Evolutionary conservation across 2,797 vertebrate species (phyloP).

Genomic region (Stomatorhinus walkeri): DNA sequence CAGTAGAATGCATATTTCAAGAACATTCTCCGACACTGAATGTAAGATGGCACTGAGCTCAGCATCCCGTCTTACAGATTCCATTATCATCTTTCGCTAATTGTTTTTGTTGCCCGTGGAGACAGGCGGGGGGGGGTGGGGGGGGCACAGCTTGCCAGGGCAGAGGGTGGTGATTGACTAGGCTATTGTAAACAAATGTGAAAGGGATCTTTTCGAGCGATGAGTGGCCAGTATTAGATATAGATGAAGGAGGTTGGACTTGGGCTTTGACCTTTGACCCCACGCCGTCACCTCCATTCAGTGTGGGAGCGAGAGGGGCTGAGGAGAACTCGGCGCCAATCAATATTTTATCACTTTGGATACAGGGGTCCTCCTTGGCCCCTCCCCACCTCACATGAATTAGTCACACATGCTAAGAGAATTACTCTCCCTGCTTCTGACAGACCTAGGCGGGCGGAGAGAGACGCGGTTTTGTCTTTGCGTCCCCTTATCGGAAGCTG

Average conservation of each 20-base stretch:
- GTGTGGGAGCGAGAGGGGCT: conserved; percentile 23
- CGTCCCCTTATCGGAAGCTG: not conserved
- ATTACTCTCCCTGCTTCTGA: conserved; percentile 22
- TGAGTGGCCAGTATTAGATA: conserved; percentile 35
- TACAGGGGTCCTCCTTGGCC: conserved; percentile 11
- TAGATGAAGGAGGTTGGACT: conserved; percentile 31
- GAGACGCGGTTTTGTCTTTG: conserved; percentile 6
- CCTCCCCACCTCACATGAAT: conserved; percentile 26
- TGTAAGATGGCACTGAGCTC: not conserved
- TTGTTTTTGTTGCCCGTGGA: conserved; percentile 23
- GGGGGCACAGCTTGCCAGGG: conserved; percentile 29
- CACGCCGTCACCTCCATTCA: conserved; percentile 17
- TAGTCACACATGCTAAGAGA: conserved; percentile 34
- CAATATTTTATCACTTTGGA: conserved; percentile 29
- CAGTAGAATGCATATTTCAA: not conserved
- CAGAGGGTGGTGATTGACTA: conserved; percentile 29
- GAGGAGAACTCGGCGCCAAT: conserved; percentile 29
- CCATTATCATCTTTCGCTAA: not conserved
- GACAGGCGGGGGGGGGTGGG: conserved; percentile 22
- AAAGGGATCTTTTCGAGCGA: conserved; percentile 34
- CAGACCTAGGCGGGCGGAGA: conserved; percentile 5
- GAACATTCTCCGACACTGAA: not conserved
- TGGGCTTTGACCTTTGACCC: not conserved
- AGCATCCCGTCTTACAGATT: not conserved
- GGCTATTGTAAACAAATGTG: conserved; percentile 28